Base-by-base conservation (phyloP, 2,888 invertebrate species). In the Trichopria drosophilae region DNA sequence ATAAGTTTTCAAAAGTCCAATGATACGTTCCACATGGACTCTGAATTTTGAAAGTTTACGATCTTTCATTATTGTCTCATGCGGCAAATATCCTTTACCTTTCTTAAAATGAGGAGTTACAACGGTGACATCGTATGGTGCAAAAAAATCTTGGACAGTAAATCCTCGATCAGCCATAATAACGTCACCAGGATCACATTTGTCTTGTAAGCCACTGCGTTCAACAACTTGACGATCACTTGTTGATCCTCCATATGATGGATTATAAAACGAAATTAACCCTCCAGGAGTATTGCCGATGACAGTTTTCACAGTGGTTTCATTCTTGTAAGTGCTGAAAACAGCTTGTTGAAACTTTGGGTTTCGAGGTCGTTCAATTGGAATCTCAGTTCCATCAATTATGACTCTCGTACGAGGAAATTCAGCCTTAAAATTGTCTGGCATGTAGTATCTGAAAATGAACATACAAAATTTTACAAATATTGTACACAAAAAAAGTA, bases 181-280 rank as follows among this genome's bases (percentile, higher is more conserved):
- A 24, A 20, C 40, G 20, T 64, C 62, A 18, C 58, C 56, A 19
- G 35, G 23, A 18, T 58, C 31, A 57, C 58, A 63, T 31, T 54
- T 48, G 2, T 20, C 29, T 7, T 37, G 10, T 13, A 64, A 31
- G 29, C 54, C 34, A 16, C 41, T 46, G 28, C 63, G 37, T 41
- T 64, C 63, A 3, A 62, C 45, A 15, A 65, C 61, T 44, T 62
- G 57, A 29, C 59, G 35, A 34, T 64, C 61, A 53, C 60, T 62
- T 3, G 59, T 54, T 12, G 47, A 51, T 7, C 62, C 62, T 2
- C 55, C 61, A 29, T 57, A 62, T n/a, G n/a, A n/a, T n/a, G n/a
- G n/a, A n/a, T n/a, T n/a, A n/a, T n/a, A n/a, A n/a, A n/a, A n/a
- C n/a, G n/a, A n/a, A n/a, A n/a, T n/a, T n/a, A n/a, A n/a, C n/a